phyloP scores from a whole-genome alignment of 2,797 vertebrate genomes.

The Synanceia verrucosa region DNA sequence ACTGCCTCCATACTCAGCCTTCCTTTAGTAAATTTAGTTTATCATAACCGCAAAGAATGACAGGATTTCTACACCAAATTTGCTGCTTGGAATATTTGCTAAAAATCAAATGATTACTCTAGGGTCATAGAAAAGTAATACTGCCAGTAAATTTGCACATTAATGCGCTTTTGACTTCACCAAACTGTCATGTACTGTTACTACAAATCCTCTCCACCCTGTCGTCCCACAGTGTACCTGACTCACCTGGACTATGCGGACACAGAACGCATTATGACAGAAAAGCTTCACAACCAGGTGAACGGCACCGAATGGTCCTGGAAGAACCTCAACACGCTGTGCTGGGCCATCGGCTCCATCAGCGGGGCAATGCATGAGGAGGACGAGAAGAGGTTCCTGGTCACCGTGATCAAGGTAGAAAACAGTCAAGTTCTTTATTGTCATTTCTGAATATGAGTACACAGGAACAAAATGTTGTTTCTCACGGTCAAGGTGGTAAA shows the following conservation, averaged over 20 bases:
- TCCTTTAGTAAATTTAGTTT: background rate
- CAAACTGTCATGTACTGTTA: background rate
- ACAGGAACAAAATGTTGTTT: no score
- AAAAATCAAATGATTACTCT: background rate
- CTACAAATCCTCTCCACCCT: background rate
- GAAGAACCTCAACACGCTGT: slow-evolving; percentile 97
- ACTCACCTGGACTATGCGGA: slow-evolving; percentile 98
- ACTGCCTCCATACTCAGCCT: no score
- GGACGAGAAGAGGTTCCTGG: slow-evolving; percentile 97
- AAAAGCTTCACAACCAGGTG: slow-evolving; percentile 99
- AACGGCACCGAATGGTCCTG: slow-evolving; percentile 98
- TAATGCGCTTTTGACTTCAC: background rate
- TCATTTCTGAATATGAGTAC: no score
- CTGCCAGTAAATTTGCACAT: background rate
- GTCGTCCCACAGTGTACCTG: slow-evolving; percentile 87
- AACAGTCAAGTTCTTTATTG: no score
- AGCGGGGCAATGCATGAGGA: slow-evolving; percentile 99
- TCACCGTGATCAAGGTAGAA: slow-evolving; percentile 97
- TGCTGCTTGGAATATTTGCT: background rate
- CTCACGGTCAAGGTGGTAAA: no score
- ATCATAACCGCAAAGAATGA: background rate
- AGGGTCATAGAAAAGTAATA: background rate
- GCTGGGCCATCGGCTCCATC: slow-evolving; percentile 99
- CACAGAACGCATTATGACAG: slow-evolving; percentile 98
- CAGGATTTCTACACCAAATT: background rate